Base-by-base conservation (phyloP, 2,113 vertebrate species). In the Euleptes europaea region DNA sequence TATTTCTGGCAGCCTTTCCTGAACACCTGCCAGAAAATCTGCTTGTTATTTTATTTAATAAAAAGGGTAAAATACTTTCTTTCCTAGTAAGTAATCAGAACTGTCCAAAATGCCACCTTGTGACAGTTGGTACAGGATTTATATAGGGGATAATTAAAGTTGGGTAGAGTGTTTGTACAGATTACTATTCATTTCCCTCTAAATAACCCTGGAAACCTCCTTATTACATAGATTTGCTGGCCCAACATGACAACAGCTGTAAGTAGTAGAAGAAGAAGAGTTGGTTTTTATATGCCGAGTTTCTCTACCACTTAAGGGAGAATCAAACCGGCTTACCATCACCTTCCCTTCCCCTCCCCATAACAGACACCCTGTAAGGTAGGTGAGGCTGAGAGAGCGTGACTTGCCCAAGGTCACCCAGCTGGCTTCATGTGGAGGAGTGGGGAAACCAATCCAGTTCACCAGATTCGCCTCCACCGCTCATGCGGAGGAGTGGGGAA, bases 1-100 rank as follows among this genome's bases (percentile, higher is more conserved):
- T 71, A 63, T 72, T 88, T 47, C 28, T 11, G n/a, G 1, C 17
- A 76, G 33, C 1, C 1, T 49, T 21, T 80, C 84, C n/a, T 87
- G 77, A 80, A 1, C 28, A 84, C 70, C 78, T 86, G 57, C 21
- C 33, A 83, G 2, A 63, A 54, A 88, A 49, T 6, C 47, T n/a
- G 66, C 87, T 67, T 91, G 38, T 49, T 83, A 84, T 1, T 78
- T 0, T 17, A 86, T 76, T 90, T 2, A 73, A 84, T 73, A 81
- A 42, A 2, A 26, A 11, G 1, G 5, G 75, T 17, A 75, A 86
- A 78, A 57, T 3, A 1, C 23, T 19, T 19, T 19, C 51, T 73
- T 5, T 44, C 26, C 13, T 28, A 13, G 5, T 67, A 77, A 42
- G 23, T 54, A 77, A 69, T 38, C 15, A 77, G 28, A 78, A 78